These are phyloP conservation scores for Propithecus coquereli DNA, from an alignment of 2,113 vertebrate species.

Conservation along the genomic window DNA sequence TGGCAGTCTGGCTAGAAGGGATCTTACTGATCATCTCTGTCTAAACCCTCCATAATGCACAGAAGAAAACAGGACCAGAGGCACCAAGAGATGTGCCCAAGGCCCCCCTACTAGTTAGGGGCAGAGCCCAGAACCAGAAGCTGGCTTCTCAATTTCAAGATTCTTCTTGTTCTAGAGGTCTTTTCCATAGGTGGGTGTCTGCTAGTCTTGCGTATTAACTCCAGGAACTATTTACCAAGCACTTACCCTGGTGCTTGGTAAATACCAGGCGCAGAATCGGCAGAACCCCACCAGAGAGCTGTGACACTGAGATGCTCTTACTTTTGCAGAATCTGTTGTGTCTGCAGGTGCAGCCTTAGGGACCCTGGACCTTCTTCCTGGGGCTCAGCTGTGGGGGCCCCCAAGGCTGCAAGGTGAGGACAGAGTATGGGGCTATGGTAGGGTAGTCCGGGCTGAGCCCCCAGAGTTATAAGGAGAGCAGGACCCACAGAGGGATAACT, in stretches of 20 bases:
- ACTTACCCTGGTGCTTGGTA: too few relatives aligned
- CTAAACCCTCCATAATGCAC: accelerated
- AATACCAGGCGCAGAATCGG: neutral
- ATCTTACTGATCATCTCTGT: neutral
- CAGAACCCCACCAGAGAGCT: neutral
- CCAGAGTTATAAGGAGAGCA: neutral
- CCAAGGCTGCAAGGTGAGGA: neutral
- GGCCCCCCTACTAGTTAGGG: neutral
- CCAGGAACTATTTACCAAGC: neutral
- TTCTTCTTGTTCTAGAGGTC: neutral
- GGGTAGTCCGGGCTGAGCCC: neutral
- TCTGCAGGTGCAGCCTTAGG: neutral
- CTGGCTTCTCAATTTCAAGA: neutral
- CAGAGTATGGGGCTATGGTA: accelerated
- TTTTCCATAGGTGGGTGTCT: neutral
- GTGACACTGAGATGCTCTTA: accelerated
- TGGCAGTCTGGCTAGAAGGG: neutral
- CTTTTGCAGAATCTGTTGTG: neutral
- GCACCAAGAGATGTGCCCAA: neutral
- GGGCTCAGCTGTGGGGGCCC: neutral
- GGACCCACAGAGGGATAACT: neutral
- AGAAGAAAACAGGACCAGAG: neutral
- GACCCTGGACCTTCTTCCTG: neutral
- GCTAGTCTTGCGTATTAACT: neutral
- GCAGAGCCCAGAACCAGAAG: neutral